Percentiles rank a stretch among this genome's conserved stretches.
Conservation (phyloP, 2,888 invertebrate genomes). For the Drosophila vallismaia region DNA sequence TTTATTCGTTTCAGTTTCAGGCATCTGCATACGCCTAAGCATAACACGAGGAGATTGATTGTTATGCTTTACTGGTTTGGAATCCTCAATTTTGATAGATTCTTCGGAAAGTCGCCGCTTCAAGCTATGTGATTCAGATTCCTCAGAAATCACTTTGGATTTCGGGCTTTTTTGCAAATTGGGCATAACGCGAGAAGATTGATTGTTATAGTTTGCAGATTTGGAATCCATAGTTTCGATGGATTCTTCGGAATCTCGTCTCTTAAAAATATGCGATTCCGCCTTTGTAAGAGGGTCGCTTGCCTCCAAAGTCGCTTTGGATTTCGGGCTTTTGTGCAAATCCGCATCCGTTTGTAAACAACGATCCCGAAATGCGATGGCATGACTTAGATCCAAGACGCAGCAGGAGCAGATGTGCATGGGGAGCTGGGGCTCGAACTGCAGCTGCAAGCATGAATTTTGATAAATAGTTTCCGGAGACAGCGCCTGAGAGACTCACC, state of each 20-base stretch:
- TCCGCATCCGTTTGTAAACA: slow-evolving; percentile 49
- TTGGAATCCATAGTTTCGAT: too few relatives aligned
- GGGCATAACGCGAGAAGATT: too few relatives aligned
- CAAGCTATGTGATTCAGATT: too few relatives aligned
- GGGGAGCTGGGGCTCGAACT: slow-evolving; percentile 36
- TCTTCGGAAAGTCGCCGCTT: too few relatives aligned
- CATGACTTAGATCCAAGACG: slow-evolving; percentile 56
- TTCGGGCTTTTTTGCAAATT: too few relatives aligned
- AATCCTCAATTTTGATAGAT: background rate
- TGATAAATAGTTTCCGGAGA: background rate
- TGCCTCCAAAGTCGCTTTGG: background rate
- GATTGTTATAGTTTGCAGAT: too few relatives aligned
- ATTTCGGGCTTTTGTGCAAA: slow-evolving; percentile 2
- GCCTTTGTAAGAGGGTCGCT: background rate
- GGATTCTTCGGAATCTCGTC: too few relatives aligned
- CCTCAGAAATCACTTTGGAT: too few relatives aligned
- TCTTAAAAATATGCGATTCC: background rate
- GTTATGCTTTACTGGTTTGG: background rate
- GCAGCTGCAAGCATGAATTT: slow-evolving; percentile 29
- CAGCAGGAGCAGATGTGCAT: slow-evolving; percentile 61
- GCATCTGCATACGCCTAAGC: slow-evolving; percentile 21
- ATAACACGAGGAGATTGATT: slow-evolving; percentile 26
- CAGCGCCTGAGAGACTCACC: slow-evolving; percentile 30
- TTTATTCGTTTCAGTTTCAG: background rate
- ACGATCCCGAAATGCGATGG: slow-evolving; percentile 55